Base-by-base conservation (phyloP, 2,113 vertebrate species). In the Melanotaenia duboulayi region DNA sequence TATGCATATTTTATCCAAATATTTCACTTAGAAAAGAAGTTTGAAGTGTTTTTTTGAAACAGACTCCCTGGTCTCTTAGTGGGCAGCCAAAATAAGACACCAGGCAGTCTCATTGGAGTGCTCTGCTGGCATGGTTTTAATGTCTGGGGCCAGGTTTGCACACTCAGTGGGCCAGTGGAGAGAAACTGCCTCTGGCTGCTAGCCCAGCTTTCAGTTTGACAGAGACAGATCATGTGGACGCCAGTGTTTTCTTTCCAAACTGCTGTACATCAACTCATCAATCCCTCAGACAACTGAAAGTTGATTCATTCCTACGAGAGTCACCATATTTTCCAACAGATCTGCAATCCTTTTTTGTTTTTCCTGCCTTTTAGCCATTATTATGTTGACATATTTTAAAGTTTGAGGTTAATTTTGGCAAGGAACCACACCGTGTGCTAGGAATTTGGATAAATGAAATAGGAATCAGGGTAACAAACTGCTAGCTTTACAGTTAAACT, bases 221-320 rank as follows among this genome's bases (percentile, higher is more conserved):
- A 85, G 64, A 91, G 85, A 92, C 51, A 14, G 85, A 91, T 90
- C 88, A 63, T 84, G 81, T 86, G 70, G 81, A 88, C 50, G 42
- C 58, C 66, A 37, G 65, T 74, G 80, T 86, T 87, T 87, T 74
- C 62, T 68, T 76, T 71, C 70, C 74, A 82, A 79, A 83, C 83
- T 79, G 86, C 65, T 49, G 59, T 54, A 67, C 70, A 79, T 80
- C 67, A 73, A 59, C 74, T 58, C 79, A 80, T 87, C 85, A 85
- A 68, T 85, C 80, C 65, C 46, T 52, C 32, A 52, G 54, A 84
- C 42, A 55, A 35, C 32, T 32, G 22, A 79, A 60, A 64, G 84
- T 83, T 72, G 32, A 35, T 35, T 35, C 32, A 35, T 35, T 35
- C 32, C 32, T 35, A 35, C 7, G 32, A 35, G 32, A 35, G 32